phyloP scores from a whole-genome alignment of 2,888 invertebrate genomes.

The Keiferia lycopersicella region DNA sequence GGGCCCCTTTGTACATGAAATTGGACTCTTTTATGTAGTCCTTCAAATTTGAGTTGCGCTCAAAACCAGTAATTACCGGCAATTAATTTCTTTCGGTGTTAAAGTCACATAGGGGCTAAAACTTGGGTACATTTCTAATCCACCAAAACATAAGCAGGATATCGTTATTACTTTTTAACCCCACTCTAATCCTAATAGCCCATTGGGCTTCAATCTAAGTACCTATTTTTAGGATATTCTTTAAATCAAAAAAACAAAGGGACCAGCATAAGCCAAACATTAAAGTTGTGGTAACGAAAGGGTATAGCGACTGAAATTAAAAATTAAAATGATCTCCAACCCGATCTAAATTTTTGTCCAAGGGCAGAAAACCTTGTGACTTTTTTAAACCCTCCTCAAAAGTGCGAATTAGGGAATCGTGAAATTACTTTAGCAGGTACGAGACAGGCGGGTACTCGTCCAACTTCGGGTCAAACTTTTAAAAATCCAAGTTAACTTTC shows the following conservation, averaged over 20 bases:
- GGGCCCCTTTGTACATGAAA: conserved; percentile 60
- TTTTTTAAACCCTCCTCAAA: conserved; percentile 76
- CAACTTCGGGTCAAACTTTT: conserved; percentile 74
- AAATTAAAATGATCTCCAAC: conserved; percentile 59
- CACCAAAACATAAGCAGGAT: conserved; percentile 5
- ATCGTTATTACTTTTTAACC: background rate
- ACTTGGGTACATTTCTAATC: conserved; percentile 7
- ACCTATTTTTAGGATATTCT: background rate
- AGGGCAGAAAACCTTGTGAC: conserved; percentile 59
- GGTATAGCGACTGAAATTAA: conserved; percentile 43
- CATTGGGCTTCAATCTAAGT: background rate
- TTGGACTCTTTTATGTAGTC: conserved; percentile 56
- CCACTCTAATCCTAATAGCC: background rate
- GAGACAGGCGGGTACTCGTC: conserved; percentile 54
- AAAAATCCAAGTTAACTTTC: conserved; percentile 78
- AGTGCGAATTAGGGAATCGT: conserved; percentile 76
- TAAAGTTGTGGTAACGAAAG: conserved; percentile 11
- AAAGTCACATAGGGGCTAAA: conserved; percentile 19
- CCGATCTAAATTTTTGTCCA: conserved; percentile 62
- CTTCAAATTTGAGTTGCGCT: conserved; percentile 41
- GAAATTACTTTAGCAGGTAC: conserved; percentile 77
- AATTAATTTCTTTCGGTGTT: conserved; percentile 28
- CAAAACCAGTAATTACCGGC: conserved; percentile 41
- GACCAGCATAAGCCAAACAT: background rate
- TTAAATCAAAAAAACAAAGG: background rate